Percentiles rank a stretch among this genome's conserved stretches.
Evolutionary conservation across 2,888 invertebrate species (phyloP).

Genomic region (Erebia ligea): DNA sequence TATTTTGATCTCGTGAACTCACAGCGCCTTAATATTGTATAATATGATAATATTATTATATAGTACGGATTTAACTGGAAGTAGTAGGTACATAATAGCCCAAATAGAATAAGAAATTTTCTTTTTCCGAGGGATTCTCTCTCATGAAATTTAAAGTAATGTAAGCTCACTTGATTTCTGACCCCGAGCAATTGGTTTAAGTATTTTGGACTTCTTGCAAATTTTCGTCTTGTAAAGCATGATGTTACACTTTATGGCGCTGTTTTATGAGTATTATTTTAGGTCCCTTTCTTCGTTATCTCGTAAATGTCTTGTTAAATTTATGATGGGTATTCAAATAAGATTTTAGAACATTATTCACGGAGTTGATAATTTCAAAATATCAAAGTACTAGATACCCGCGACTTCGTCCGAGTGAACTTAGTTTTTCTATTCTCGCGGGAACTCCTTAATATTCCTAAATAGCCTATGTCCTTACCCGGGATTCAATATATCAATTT

Average conservation of each 20-base stretch:
- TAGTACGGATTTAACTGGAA: conserved; percentile 41
- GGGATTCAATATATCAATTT: too few species aligned
- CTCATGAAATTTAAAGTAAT: conserved; percentile 58
- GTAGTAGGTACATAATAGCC: conserved; percentile 42
- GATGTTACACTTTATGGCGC: conserved; percentile 7
- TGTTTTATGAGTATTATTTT: conserved; percentile 10
- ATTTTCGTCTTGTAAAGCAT: conserved; percentile 27
- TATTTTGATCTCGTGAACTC: too few species aligned
- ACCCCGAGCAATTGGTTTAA: conserved; percentile 53
- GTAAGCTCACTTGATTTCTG: conserved; percentile 62
- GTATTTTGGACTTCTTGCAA: conserved; percentile 39
- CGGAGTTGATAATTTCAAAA: not conserved
- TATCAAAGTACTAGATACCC: not conserved
- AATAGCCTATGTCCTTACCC: too few species aligned
- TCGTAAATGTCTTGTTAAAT: not conserved
- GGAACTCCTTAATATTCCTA: too few species aligned
- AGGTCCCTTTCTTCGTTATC: not conserved
- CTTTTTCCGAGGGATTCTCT: conserved; percentile 26
- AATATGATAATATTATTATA: conserved; percentile 27
- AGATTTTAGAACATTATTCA: not conserved
- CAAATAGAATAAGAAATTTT: conserved; percentile 50
- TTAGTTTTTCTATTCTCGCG: too few species aligned
- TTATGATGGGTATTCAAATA: not conserved
- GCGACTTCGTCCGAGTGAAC: too few species aligned
- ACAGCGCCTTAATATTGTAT: too few species aligned